These are phyloP conservation scores for Drosophila novamexicana DNA, from an alignment of 1,140 invertebrate species.

Conservation along the genomic window DNA sequence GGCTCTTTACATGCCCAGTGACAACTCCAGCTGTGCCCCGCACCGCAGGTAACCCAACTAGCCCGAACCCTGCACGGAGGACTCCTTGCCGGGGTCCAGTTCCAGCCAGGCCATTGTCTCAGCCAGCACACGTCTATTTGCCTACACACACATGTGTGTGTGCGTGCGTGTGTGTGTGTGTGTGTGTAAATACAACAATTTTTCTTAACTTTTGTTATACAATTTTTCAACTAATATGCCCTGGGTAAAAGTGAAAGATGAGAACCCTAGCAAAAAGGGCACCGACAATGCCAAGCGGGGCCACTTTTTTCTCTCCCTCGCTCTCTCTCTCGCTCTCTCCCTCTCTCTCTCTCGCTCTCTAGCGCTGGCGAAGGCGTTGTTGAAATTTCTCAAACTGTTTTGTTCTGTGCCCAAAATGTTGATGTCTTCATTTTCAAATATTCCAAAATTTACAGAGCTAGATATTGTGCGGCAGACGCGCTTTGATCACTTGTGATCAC, in stretches of 20 bases:
- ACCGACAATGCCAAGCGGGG: conserved; percentile 50
- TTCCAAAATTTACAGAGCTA: conserved; percentile 49
- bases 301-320: not conserved
- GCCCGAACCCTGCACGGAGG: conserved; percentile 36
- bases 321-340: not conserved
- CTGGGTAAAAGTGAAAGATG: conserved; percentile 65
- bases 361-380: conserved; percentile 53
- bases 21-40: conserved; percentile 82
- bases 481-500: conserved; percentile 76
- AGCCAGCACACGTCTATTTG: conserved; percentile 61
- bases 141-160: conserved; percentile 21
- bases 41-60: conserved; percentile 68
- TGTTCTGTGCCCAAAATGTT: conserved; percentile 23
- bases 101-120: conserved; percentile 70
- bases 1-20: conserved; percentile 82
- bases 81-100: conserved; percentile 54
- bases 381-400: conserved; percentile 68
- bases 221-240: conserved; percentile 78
- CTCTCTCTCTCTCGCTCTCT: not conserved
- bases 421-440: conserved; percentile 67
- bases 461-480: conserved; percentile 48
- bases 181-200: conserved; percentile 46
- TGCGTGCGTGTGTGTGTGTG: conserved; percentile 15
- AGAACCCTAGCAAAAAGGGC: conserved; percentile 76
- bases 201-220: conserved; percentile 80